phyloP scores from a whole-genome alignment of 2,797 vertebrate genomes.

The Spinus pinus region DNA sequence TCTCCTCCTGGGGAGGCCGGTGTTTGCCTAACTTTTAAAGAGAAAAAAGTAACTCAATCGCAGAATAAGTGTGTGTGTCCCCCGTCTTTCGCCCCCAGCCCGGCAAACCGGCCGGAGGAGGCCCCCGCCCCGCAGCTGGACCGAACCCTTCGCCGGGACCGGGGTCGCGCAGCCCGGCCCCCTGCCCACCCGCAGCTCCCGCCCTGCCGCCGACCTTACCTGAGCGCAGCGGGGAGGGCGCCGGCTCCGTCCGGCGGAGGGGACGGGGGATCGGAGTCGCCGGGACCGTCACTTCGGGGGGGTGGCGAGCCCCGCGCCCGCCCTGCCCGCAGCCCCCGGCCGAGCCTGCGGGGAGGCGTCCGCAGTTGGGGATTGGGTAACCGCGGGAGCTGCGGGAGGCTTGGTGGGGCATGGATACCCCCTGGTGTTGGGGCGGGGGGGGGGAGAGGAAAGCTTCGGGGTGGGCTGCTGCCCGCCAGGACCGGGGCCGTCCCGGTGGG shows the following conservation, averaged over 20 bases:
- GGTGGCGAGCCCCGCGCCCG: not conserved
- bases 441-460: not conserved
- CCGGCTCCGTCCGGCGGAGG: not conserved
- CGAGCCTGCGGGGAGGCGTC: not conserved
- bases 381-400: not conserved
- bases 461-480: not conserved
- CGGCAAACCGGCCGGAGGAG: not conserved
- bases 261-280: not conserved
- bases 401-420: not conserved
- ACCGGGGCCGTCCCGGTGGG: not conserved
- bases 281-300: not conserved
- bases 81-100: not conserved
- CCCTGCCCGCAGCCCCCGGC: not conserved
- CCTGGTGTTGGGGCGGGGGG: not conserved
- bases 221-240: not conserved
- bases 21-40: not conserved
- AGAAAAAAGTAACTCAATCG: not conserved
- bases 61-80: not conserved
- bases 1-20: no score
- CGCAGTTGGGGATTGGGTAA: not conserved
- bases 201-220: conserved; percentile 2
- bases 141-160: not conserved
- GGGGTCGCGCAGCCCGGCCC: not conserved
- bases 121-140: not conserved
- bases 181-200: not conserved